A percentile compares a stretch with the other conserved stretches of the same genome.
phyloP scores from a whole-genome alignment of 1,140 invertebrate genomes.

The Phenacoccus solenopsis region DNA sequence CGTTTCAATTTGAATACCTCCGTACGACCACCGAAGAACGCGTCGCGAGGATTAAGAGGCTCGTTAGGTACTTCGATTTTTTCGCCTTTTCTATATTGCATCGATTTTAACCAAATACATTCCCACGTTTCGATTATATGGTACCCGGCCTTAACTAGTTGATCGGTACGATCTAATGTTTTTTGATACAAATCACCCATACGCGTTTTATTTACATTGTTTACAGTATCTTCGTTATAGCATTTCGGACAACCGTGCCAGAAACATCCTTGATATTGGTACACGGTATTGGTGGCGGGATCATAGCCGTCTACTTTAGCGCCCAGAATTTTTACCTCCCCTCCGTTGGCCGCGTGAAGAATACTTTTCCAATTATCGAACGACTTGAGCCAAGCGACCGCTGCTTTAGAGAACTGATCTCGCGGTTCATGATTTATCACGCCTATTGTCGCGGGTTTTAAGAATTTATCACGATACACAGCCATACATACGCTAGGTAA shows the following conservation, averaged over 20 bases:
- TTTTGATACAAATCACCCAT: slow-evolving; percentile 15
- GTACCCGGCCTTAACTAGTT: slow-evolving; percentile 14
- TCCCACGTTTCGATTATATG: slow-evolving; percentile 19
- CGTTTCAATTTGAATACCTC: neutral
- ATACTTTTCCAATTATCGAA: neutral
- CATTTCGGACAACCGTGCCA: slow-evolving; percentile 19
- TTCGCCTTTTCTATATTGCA: neutral
- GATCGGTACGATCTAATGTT: neutral
- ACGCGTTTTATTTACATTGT: neutral
- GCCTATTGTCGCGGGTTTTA: neutral
- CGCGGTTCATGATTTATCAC: neutral
- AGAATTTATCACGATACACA: slow-evolving; percentile 11
- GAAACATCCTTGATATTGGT: slow-evolving; percentile 18
- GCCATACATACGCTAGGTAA: slow-evolving; percentile 12
- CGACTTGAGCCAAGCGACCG: neutral
- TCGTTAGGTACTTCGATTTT: neutral
- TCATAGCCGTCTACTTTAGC: slow-evolving; percentile 19
- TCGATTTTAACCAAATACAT: slow-evolving; percentile 8
- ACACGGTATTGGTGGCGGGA: slow-evolving; percentile 1
- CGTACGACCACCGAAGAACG: slow-evolving; percentile 6
- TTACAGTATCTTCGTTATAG: neutral
- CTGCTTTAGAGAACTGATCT: slow-evolving; percentile 7
- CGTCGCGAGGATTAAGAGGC: neutral
- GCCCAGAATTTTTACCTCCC: neutral
- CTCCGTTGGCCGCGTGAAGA: neutral